Conservation (phyloP, 35 echinoderm and acorn worm species). For the Patiria miniata region DNA sequence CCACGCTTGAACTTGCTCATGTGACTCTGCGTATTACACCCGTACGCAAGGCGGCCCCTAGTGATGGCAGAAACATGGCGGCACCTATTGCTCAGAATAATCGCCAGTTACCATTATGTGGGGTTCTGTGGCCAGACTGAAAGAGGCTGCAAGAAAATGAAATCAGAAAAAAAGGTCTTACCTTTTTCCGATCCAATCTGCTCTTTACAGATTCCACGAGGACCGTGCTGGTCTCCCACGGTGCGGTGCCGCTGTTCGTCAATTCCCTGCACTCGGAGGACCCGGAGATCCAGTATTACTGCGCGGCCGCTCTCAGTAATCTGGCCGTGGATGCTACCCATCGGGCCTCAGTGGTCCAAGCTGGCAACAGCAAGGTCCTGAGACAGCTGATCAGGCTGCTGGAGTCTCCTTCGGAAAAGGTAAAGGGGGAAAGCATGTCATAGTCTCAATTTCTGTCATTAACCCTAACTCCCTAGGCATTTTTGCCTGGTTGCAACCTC, state of each 20-base stretch:
- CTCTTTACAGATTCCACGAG: conserved; percentile 80
- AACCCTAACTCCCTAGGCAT: no score
- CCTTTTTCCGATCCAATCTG: no score
- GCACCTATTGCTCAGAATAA: no score
- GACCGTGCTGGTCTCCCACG: conserved; percentile 60
- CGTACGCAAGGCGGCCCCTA: no score
- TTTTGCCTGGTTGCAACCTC: no score
- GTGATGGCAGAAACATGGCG: no score
- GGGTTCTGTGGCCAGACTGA: no score
- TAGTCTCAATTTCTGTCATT: neutral
- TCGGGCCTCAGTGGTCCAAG: conserved; percentile 67
- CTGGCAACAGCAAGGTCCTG: conserved; percentile 84
- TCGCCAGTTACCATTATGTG: no score
- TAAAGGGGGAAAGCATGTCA: conserved; percentile 4
- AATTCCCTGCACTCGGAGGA: conserved; percentile 63
- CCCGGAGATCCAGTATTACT: conserved; percentile 94
- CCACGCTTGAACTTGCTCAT: no score
- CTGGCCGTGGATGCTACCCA: conserved; percentile 91
- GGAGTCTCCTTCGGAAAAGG: conserved; percentile 85
- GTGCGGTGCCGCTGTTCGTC: conserved; percentile 79
- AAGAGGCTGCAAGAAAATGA: no score
- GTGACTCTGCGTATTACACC: no score
- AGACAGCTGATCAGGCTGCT: conserved; percentile 76
- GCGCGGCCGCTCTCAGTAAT: conserved; percentile 90
- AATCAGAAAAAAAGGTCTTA: no score